Evolutionary conservation across 2,797 vertebrate genomes (phyloP).

Genomic region (Garrulus glandarius): DNA sequence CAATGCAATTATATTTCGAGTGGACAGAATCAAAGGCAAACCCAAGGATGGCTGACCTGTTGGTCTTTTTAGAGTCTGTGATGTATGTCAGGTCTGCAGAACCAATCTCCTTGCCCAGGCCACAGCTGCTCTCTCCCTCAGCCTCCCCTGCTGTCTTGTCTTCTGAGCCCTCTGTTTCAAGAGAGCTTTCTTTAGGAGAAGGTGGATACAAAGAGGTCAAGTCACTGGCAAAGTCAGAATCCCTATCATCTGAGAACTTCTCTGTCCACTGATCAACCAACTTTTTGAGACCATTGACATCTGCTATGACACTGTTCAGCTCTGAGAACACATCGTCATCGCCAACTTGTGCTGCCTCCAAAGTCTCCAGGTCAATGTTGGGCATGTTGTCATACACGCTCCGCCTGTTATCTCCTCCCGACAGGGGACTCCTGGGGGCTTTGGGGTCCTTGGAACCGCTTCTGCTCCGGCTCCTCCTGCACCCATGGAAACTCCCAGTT

Average conservation of each 20-base stretch:
- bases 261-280: conserved; percentile 84
- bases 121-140: conserved; percentile 19
- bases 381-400: conserved; percentile 90
- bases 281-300: conserved; percentile 82
- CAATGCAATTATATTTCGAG: neutral
- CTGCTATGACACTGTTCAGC: conserved; percentile 83
- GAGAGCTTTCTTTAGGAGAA: conserved; percentile 75
- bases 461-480: conserved; percentile 56
- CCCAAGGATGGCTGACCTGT: conserved; percentile 51
- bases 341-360: neutral
- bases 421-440: neutral
- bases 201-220: conserved; percentile 73
- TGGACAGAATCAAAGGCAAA: neutral
- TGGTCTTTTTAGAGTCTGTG: conserved; percentile 18
- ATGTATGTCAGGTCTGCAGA: conserved; percentile 40
- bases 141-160: neutral
- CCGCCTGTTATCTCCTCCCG: conserved; percentile 64
- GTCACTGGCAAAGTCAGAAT: conserved; percentile 74
- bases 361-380: neutral
- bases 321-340: conserved; percentile 84
- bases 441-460: conserved; percentile 37
- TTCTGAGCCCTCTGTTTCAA: conserved; percentile 70
- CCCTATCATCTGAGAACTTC: conserved; percentile 78
- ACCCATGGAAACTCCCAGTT: conserved; percentile 86
- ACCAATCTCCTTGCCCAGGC: conserved; percentile 5